phyloP scores from a whole-genome alignment of 30 jellyfish, hydroid and myxozoan genomes.

The Mastigias papua region DNA sequence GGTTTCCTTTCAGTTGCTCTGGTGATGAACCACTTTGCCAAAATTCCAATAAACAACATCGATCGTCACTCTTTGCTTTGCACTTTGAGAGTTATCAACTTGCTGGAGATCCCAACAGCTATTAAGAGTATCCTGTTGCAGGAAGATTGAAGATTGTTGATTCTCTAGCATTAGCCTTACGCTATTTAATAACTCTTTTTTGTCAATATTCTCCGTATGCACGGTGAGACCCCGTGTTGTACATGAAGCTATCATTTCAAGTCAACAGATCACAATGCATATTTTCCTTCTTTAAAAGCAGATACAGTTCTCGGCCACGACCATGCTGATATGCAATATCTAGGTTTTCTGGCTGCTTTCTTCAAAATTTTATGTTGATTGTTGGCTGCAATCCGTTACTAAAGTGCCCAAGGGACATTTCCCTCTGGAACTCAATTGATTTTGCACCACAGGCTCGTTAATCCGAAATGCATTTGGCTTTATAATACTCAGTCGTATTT shows the following conservation, averaged over 20 bases:
- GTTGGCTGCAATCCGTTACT: neutral
- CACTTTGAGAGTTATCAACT: neutral
- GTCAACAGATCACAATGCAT: neutral
- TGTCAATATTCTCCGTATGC: neutral
- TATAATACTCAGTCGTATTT: neutral
- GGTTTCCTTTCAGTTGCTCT: neutral
- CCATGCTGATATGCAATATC: neutral
- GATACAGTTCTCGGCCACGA: neutral
- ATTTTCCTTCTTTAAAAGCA: neutral
- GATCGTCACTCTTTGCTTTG: neutral
- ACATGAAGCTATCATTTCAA: no score
- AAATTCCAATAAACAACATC: neutral
- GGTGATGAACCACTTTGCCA: neutral
- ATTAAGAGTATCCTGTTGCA: neutral
- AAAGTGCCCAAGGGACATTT: neutral
- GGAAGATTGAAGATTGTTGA: neutral
- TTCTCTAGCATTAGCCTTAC: neutral
- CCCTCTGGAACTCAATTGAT: neutral
- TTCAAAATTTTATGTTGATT: no score
- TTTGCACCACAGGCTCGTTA: neutral
- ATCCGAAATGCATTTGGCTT: neutral
- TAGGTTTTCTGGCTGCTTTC: neutral
- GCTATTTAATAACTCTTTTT: neutral
- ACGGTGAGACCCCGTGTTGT: neutral
- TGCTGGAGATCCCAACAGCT: neutral